Percentiles rank a stretch among this genome's conserved stretches.
These are phyloP conservation scores for Heliocidaris tuberculata DNA, from an alignment of 35 echinoderm and acorn worm genomes.

Conservation along the genomic window DNA sequence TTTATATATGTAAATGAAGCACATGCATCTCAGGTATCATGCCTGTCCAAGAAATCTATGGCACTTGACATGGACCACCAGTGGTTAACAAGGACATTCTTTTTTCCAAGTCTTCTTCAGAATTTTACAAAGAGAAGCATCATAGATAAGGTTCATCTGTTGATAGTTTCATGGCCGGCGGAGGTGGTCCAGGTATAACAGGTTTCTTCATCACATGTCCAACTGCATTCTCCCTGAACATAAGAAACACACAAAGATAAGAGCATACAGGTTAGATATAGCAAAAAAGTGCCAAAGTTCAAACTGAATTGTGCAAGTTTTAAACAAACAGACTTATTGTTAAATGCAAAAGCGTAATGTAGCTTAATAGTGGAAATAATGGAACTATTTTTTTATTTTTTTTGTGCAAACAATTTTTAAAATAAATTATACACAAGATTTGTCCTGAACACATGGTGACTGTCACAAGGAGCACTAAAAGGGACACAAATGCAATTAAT, in stretches of 20 bases:
- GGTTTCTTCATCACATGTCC: neutral
- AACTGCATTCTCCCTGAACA: neutral
- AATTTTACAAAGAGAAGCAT: neutral
- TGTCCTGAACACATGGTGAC: no score
- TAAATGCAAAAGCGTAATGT: no score
- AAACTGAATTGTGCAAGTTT: neutral
- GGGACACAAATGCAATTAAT: no score
- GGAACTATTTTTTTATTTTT: no score
- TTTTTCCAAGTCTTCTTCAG: neutral
- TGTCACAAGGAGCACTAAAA: no score
- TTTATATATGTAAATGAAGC: neutral
- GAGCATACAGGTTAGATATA: neutral
- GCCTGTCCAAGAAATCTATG: neutral
- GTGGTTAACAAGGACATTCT: neutral
- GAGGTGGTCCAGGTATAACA: conserved; percentile 8
- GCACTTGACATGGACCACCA: neutral
- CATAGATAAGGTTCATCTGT: conserved; percentile 32
- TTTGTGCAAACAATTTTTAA: no score
- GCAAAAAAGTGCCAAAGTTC: neutral
- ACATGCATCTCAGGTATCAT: neutral
- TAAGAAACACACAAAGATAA: neutral
- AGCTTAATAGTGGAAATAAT: no score
- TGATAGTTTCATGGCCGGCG: conserved; percentile 13
- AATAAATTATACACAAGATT: no score
- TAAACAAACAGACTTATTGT: no score